phyloP scores from a whole-genome alignment of 1,140 invertebrate genomes.

The Drosophila varians region DNA sequence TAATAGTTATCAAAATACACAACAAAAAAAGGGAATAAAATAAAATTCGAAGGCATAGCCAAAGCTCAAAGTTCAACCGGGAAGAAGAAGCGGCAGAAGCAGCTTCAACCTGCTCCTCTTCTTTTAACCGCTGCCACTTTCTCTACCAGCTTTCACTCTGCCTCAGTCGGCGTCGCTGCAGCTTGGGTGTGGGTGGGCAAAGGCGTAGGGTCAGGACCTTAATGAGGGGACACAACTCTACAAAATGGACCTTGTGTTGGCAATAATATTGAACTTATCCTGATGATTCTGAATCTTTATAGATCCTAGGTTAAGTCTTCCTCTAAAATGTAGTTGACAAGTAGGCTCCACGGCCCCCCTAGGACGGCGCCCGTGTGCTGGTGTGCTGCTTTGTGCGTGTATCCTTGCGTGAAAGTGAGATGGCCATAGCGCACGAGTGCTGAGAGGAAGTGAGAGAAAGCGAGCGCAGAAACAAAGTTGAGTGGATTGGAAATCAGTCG shows the following conservation, averaged over 20 bases:
- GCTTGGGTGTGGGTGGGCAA: conserved; percentile 1
- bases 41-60: conserved; percentile 34
- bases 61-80: conserved; percentile 43
- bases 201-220: background rate
- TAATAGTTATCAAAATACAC: conserved; percentile 32
- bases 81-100: conserved; percentile 10
- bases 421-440: conserved; percentile 27
- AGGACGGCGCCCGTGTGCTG: background rate
- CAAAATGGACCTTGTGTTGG: too few species aligned
- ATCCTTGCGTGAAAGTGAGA: conserved; percentile 48
- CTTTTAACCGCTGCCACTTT: background rate
- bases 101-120: conserved; percentile 27
- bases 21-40: conserved; percentile 35
- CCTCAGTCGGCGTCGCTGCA: conserved; percentile 1
- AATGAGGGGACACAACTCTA: background rate
- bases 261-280: too few species aligned
- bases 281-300: too few species aligned
- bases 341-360: too few species aligned
- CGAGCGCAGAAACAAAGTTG: conserved; percentile 30
- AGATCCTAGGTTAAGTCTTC: too few species aligned
- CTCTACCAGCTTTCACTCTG: background rate
- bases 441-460: conserved; percentile 10
- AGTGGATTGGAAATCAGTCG: conserved; percentile 51
- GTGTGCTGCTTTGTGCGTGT: conserved; percentile 26
- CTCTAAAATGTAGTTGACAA: too few species aligned